phyloP scores from a whole-genome alignment of 2,888 invertebrate species.

The Drosophila phalerata region DNA sequence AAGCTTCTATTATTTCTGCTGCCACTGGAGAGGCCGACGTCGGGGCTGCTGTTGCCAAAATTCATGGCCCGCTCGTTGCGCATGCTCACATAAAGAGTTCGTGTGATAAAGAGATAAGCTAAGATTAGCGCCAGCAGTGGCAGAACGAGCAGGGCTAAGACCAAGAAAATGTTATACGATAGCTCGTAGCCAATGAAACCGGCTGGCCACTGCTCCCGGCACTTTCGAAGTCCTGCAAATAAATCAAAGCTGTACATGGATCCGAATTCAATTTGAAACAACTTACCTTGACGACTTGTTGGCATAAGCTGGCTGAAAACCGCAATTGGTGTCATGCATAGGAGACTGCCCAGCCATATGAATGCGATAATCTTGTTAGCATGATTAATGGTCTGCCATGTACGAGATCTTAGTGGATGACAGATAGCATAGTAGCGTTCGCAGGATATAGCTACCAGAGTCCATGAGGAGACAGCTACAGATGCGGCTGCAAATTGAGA shows the following conservation, averaged over 20 bases:
- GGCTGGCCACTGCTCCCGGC: conserved; percentile 88
- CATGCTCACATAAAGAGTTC: conserved; percentile 84
- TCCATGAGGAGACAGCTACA: conserved; percentile 92
- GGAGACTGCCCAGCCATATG: conserved; percentile 89
- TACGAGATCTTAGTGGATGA: conserved; percentile 90
- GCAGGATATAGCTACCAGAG: conserved; percentile 91
- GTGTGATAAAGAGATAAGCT: conserved; percentile 88
- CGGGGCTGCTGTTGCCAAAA: conserved; percentile 65
- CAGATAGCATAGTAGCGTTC: conserved; percentile 93
- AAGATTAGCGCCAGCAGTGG: conserved; percentile 89
- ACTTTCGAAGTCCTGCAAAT: conserved; percentile 87
- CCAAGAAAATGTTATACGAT: conserved; percentile 88
- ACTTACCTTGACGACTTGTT: conserved; percentile 85
- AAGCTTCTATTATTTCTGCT: conserved; percentile 17
- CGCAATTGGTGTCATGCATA: conserved; percentile 89
- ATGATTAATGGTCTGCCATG: conserved; percentile 92
- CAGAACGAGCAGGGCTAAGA: conserved; percentile 88
- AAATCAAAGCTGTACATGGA: background rate
- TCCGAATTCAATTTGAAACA: background rate
- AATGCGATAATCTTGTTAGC: conserved; percentile 90
- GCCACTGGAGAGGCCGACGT: background rate
- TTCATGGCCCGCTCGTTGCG: conserved; percentile 83
- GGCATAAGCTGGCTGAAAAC: conserved; percentile 87
- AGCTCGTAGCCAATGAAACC: conserved; percentile 87
- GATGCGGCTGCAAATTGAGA: conserved; percentile 88